Base-by-base conservation (phyloP, 2,888 invertebrate species). In the Cancer borealis region DNA sequence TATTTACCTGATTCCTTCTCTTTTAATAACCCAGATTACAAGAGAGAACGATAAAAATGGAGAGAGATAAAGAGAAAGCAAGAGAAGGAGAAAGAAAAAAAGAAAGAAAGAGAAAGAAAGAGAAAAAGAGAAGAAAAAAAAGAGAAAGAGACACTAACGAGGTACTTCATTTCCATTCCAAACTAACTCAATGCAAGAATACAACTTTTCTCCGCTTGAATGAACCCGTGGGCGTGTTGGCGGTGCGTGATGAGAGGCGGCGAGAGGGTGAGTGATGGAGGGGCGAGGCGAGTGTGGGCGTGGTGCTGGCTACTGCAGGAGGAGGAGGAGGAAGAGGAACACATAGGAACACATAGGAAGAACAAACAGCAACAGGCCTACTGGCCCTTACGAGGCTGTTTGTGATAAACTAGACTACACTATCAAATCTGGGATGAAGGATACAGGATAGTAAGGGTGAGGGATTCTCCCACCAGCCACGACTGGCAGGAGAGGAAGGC, bases 151-250 rank as follows among this genome's bases (percentile, higher is more conserved):
- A 12, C 12, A 3, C 60, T 66, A 66, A 66, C 3, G 66, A 66
- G 66, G n/a, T 17, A 21, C 14, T 66, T 66, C 66, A 66, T 66
- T n/a, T 66, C 66, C 66, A 66, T 66, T 5, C 17, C n/a, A 66
- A n/a, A 66, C 21, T n/a, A 66, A 66, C n/a, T 66, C 60, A 4
- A 26, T 26, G 79, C 30, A 66, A 66, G n/a, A 66, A 66, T 66
- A n/a, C 66, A 66, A 66, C 66, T 66, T 66, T 66, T 66, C 66
- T 21, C n/a, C 66, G 66, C 66, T n/a, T n/a, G 66, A 66, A 66
- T 79, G 26, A 79, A 21, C 66, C n/a, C n/a, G 66, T 66, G 66
- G 66, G 66, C n/a, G 66, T 66, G 66, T 66, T 14, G 66, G 66
- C 66, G 66, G 66, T n/a, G n/a, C n/a, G 79, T 79, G 30, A 79